Evolutionary conservation across 2,113 vertebrate species (phyloP).

Genomic region (Xyliphius kryptos): DNA sequence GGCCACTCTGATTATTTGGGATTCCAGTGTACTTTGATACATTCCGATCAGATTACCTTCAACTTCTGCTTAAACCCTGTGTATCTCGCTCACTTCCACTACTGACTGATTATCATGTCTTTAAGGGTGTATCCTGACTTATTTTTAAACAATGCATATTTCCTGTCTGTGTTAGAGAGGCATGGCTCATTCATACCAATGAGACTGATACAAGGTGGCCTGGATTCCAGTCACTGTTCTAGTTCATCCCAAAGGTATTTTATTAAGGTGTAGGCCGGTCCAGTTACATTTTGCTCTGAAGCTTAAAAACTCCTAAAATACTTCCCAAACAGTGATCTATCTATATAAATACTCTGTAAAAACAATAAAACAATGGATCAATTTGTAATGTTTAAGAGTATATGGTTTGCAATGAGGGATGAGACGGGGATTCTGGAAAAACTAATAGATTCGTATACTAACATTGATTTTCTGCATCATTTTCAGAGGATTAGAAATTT

Average conservation of each 20-base stretch:
- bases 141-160: neutral
- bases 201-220: no score
- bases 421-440: no score
- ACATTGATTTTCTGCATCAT: no score
- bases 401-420: no score
- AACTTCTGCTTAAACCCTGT: conserved; percentile 10
- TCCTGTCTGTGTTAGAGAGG: conserved; percentile 10
- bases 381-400: no score
- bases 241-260: no score
- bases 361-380: neutral
- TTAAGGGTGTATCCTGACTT: neutral
- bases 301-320: neutral
- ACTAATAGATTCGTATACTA: no score
- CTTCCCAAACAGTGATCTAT: neutral
- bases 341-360: no score
- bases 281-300: no score
- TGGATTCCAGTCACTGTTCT: no score
- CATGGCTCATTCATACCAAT: neutral
- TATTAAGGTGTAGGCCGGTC: no score
- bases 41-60: conserved; percentile 21
- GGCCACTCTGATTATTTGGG: conserved; percentile 41
- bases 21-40: conserved; percentile 36
- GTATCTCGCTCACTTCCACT: conserved; percentile 18
- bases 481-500: no score
- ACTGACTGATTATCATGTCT: conserved; percentile 5